Base-by-base conservation (phyloP, 2,888 invertebrate genomes). In the Drosophila anceps region DNA sequence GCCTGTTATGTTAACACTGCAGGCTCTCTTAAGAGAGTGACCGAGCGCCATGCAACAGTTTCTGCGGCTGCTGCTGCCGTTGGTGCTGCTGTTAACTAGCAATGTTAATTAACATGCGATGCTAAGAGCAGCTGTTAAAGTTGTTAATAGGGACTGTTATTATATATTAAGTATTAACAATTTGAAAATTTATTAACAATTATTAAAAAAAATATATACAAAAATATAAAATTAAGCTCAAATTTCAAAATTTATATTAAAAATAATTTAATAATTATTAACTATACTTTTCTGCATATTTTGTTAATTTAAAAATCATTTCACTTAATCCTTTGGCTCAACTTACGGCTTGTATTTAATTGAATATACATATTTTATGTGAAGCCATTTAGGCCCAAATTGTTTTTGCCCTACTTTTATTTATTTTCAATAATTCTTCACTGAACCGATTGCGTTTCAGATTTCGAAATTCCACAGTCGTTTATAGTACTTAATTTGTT, bases 401-500 rank as follows among this genome's bases (percentile, higher is more conserved):
- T 18, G 39, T 8, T 39, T 37, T 33, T 5, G 9, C 13, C 27
- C 18, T 24, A 54, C 20, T 41, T 33, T 48, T 46, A 53, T 54
- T 54, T 46, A 53, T 31, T 33, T 66, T 48, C 67, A 35, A 67
- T 67, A 67, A 41, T 33, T 48, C 55, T 54, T 33, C 2, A 12
- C 20, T 15, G 29, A 51, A 29, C 46, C 44, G 53, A 66, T 66
- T 35, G 13, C n/a, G 37, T 1, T 20, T n/a, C 37, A n/a, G 37
- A 58, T 62, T 54, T 50, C 18, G 12, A 68, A 63, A 72, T 51
- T 54, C 43, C 43, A 44, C 33, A 37, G 66, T 24, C 65, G 66
- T 82, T 82, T 65, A 68, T 69, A 66, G 64, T 69, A 78, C 84
- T 83, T 88, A 83, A 88, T 83, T 83, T 86, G 78, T 62, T 83